Evolutionary conservation across 23 tunicate genomes (phyloP).

Genomic region (Corella eumyota): DNA sequence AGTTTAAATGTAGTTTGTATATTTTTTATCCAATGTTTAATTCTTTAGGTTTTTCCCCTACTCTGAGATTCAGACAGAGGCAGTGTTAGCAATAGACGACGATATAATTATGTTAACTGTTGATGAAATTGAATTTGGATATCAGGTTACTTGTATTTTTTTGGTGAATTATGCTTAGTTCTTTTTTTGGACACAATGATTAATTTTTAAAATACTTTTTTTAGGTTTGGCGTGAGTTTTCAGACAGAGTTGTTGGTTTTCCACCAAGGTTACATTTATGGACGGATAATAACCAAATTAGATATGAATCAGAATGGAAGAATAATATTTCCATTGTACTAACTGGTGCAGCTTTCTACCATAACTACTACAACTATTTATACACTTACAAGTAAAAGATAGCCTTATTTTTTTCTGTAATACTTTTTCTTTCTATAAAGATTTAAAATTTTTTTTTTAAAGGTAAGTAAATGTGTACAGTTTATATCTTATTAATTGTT

Average conservation of each 20-base stretch:
- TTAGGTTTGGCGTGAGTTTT: slow-evolving; percentile 94
- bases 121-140: slow-evolving; percentile 97
- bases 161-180: too few relatives aligned
- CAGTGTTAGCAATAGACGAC: slow-evolving; percentile 91
- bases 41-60: slow-evolving; percentile 63
- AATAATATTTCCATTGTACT: slow-evolving; percentile 79
- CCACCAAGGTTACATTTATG: slow-evolving; percentile 87
- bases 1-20: too few relatives aligned
- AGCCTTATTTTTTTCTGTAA: too few relatives aligned
- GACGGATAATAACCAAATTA: slow-evolving; percentile 32
- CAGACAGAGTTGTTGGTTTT: slow-evolving; percentile 87
- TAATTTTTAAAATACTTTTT: too few relatives aligned
- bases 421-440: too few relatives aligned
- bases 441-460: too few relatives aligned
- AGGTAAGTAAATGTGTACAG: too few relatives aligned
- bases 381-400: slow-evolving; percentile 49
- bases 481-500: too few relatives aligned
- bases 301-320: slow-evolving; percentile 93
- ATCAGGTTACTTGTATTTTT: too few relatives aligned
- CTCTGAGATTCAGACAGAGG: slow-evolving; percentile 83
- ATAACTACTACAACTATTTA: slow-evolving; percentile 79
- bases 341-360: slow-evolving; percentile 96
- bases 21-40: too few relatives aligned
- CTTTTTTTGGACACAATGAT: too few relatives aligned
- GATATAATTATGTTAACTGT: slow-evolving; percentile 90